These are phyloP conservation scores for Vesta saturnalis DNA, from an alignment of 2,888 invertebrate species.

Conservation along the genomic window DNA sequence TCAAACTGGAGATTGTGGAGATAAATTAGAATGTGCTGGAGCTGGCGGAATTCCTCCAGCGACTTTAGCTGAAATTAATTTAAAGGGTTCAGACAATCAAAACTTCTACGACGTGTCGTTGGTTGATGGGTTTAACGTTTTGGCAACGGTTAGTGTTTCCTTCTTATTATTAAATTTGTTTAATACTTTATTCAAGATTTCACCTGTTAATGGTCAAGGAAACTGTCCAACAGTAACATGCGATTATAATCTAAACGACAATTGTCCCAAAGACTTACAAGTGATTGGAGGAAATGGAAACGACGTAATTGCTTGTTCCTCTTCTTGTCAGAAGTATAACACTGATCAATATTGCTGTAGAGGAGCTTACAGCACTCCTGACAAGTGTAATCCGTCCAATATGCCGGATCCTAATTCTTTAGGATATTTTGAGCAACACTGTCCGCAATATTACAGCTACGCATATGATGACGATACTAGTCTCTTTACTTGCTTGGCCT, in stretches of 20 bases:
- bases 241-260: constrained; percentile 53
- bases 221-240: constrained; percentile 57
- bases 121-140: constrained; percentile 64
- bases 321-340: constrained; percentile 62
- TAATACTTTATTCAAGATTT: constrained; percentile 50
- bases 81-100: constrained; percentile 55
- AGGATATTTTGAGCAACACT: constrained; percentile 61
- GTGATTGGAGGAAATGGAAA: constrained; percentile 43
- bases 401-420: constrained; percentile 59
- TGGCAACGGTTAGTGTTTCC: constrained; percentile 53
- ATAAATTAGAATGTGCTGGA: constrained; percentile 59
- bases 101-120: constrained; percentile 65
- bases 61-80: constrained; percentile 61
- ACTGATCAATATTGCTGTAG: constrained; percentile 64
- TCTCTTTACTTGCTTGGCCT: constrained; percentile 61
- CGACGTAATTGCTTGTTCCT: constrained; percentile 62
- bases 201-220: constrained; percentile 51
- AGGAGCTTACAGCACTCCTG: constrained; percentile 58
- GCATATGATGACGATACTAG: constrained; percentile 65
- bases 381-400: constrained; percentile 57
- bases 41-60: constrained; percentile 61
- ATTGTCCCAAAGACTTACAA: constrained; percentile 59
- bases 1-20: no score
- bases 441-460: constrained; percentile 66
- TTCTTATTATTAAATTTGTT: no score